Base-by-base conservation (phyloP, 2,888 invertebrate species). In the Punctoribates punctum region DNA sequence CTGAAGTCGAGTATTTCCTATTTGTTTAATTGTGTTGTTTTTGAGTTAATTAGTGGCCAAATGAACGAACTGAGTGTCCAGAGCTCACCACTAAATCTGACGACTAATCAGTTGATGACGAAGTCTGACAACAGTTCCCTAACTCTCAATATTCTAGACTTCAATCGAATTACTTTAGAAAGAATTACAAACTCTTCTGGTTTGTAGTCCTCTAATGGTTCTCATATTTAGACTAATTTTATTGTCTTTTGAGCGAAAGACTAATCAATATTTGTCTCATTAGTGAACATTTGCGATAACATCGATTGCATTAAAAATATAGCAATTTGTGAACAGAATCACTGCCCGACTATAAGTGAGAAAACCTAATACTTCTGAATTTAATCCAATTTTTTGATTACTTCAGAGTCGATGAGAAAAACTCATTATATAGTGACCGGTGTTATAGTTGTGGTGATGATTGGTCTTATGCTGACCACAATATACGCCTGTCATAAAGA, bases 401-500 rank as follows among this genome's bases (percentile, higher is more conserved):
- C 42, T 42, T 42, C 17, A 67, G 67, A 67, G 20, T 20, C 42
- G 23, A 67, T 67, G 38, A 27, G 46, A 72, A 72, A 48, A 72
- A 25, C 13, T 27, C 72, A 72, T 72, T 72, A 72, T 25, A 25
- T 72, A 1, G 25, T 72, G 25, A 72, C 72, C 25, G 23, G 46
- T 48, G 27, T 72, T 25, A 72, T 72, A 72, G 48, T 72, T 1
- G 11, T 25, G 13, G 72, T 46, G 1, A 13, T 72, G 20, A 48
- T 48, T 1, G 23, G 46, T 8, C 15, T 72, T 20, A 46, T 72
- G 72, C 23, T 72, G 48, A 23, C 27, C 48, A 48, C 72, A 15
- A 42, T 72, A 48, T 72, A 72, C 25, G 72, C 72, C 17, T 72
- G 72, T 42, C 72, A 13, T 72, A n/a, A 72, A 17, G 72, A 72